These are phyloP conservation scores for Cyclophora punctaria DNA, from an alignment of 2,888 invertebrate species.

Conservation along the genomic window DNA sequence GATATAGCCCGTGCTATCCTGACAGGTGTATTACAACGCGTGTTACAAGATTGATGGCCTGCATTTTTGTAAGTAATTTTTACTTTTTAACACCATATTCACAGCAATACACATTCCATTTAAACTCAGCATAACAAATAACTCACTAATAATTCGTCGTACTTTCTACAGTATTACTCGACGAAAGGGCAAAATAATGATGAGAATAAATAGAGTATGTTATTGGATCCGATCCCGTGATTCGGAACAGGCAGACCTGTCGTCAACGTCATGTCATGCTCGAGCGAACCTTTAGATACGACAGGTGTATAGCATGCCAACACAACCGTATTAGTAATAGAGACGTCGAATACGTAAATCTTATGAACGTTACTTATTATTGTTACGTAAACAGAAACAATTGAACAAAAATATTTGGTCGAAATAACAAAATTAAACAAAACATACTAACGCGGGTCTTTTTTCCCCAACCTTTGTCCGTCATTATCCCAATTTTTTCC, in stretches of 20 bases:
- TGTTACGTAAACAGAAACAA: not conserved
- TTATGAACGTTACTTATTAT: not conserved
- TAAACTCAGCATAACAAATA: too few relatives aligned
- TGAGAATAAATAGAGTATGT: slow-evolving; percentile 26
- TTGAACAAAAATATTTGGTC: too few relatives aligned
- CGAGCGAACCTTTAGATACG: slow-evolving; percentile 50
- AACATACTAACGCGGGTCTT: slow-evolving; percentile 6
- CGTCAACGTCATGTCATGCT: slow-evolving; percentile 43
- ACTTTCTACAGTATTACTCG: too few relatives aligned
- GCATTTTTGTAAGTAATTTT: not conserved
- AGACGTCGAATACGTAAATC: too few relatives aligned
- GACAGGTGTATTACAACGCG: slow-evolving; percentile 14
- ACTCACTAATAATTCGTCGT: too few relatives aligned
- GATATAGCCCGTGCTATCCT: slow-evolving; percentile 22
- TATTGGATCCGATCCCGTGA: slow-evolving; percentile 37
- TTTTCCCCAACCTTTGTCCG: slow-evolving; percentile 12
- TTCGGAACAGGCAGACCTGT: slow-evolving; percentile 35
- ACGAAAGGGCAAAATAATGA: slow-evolving; percentile 13
- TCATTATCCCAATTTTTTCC: slow-evolving; percentile 48
- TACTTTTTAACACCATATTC: too few relatives aligned
- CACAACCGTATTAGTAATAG: not conserved
- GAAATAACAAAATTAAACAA: slow-evolving; percentile 7
- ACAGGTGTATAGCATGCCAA: slow-evolving; percentile 44
- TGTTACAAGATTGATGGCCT: slow-evolving; percentile 16
- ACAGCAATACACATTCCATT: too few relatives aligned